Base-by-base conservation (phyloP, 2,797 vertebrate genomes). In the Cryptoblepharus egeriae region DNA sequence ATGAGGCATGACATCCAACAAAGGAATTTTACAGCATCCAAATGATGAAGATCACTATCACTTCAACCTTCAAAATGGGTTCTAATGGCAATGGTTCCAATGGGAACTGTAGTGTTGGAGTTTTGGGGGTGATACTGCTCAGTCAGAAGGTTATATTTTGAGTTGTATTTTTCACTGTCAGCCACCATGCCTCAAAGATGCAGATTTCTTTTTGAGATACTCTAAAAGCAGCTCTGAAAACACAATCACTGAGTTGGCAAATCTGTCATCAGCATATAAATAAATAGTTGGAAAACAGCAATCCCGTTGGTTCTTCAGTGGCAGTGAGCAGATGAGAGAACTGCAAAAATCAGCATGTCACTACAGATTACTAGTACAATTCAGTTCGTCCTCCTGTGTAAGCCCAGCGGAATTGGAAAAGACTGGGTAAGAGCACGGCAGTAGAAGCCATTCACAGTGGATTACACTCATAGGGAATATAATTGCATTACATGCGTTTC, bases 341-440 rank as follows among this genome's bases (percentile, higher is more conserved):
- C 92, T 89, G 87, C 87, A 87, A 91, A 92, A 90, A 81, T 80
- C 42, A 91, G 87, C 92, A 92, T 93, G 92, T 90, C 92, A 93
- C 87, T 94, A 91, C 92, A 94, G 89, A 94, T 94, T 90, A 93
- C 94, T n/a, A n/a, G 30, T 12, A 65, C 61, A 49, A 52, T 24
- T n/a, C 28, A 22, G 32, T 64, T 32, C 71, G 20, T 77, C 18
- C n/a, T 77, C 20, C 18, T 77, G 37, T 24, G 20, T 45, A 64
- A 63, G 42, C 28, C 37, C 60, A 45, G n/a, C 30, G 39, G 28
- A 57, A 58, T 26, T 75, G 55, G 32, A 76, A 45, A 60, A 18
- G 60, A 6, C 28, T 13, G 9, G 30, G 30, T 22, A 73, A 52
- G 45, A 52, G 49, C 49, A 65, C 63, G n/a, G 37, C 16, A 63